Evolutionary conservation across 2,888 invertebrate species (phyloP), one percentile per base, ranked within the genome.

Genomic region (Pollenia labialis): DNA sequence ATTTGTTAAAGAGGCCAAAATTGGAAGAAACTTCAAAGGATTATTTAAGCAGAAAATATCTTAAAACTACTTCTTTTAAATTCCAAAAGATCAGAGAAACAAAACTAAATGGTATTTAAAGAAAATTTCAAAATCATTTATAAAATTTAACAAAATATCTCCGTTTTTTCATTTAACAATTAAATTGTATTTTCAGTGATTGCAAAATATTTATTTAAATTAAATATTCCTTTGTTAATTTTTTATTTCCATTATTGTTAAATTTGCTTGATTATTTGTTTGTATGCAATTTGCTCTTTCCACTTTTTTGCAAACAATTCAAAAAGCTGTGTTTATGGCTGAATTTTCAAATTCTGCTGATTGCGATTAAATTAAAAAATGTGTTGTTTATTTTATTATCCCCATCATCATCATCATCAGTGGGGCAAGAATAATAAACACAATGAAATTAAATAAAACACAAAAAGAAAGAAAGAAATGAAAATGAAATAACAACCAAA

Each of bases 361-460:
- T 66, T 79, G 74, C 23, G 68, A 84, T 84, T 79, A 74, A 79
- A 84, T 79, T 79, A 84, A 79, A 82, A 80, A 74, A 66, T 46
- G 18, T 79, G 50, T 77, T 71, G 71, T 74, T 84, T 79, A 68
- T 84, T 84, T 84, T 60, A 68, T 64, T 58, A 75, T 60, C 74
- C n/a, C n/a, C n/a, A 16, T 11, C 23, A 68, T 54, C 54, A 66
- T 77, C 6, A 46, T 1, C 56, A 77, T 14, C 32, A 54, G 48
- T 44, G 44, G 23, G 75, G 14, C 14, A 71, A 71, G 11, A 64
- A 58, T 10, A 62, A 77, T 56, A 64, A 16, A 66, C 54, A 82
- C 18, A 56, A 46, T 58, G 23, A 58, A 54, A 56, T 48, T 48
- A 68, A 76, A 60, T 62, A 77, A 56, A 60, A 16, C 46, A 60